Percentiles rank a stretch among this genome's conserved stretches.
phyloP scores from a whole-genome alignment of 2,113 vertebrate species.

The Lagopus leucura region DNA sequence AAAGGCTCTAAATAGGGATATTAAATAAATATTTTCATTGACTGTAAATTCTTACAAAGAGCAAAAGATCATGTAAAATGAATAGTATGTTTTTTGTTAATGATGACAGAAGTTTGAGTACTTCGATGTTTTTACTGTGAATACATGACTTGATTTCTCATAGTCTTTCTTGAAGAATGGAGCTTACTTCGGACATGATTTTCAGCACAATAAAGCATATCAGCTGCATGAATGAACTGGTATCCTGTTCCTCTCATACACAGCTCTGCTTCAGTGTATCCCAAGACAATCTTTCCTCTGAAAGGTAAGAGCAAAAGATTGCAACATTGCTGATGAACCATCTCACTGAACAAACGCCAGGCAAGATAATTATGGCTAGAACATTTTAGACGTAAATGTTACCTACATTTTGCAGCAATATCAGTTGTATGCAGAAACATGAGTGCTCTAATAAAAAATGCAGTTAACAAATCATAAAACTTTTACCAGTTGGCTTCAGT shows the following conservation, averaged over 20 bases:
- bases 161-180: neutral
- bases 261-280: constrained; percentile 87
- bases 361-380: neutral
- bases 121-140: neutral
- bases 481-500: neutral
- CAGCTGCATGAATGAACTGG: constrained; percentile 88
- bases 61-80: neutral
- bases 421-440: fast-evolving
- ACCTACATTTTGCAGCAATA: neutral
- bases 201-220: constrained; percentile 90
- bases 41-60: neutral
- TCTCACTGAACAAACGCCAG: neutral
- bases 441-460: neutral
- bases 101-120: neutral
- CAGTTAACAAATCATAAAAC: neutral
- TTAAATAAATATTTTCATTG: neutral
- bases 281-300: constrained; percentile 86
- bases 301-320: constrained; percentile 25
- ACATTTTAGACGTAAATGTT: neutral
- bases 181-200: constrained; percentile 87
- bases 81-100: neutral
- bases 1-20: neutral
- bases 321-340: neutral
- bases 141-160: neutral
- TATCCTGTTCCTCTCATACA: constrained; percentile 85